Percentiles rank a stretch among this genome's conserved stretches.
Conservation (phyloP, 2,113 vertebrate genomes). For the Grammomys dolichurus region DNA sequence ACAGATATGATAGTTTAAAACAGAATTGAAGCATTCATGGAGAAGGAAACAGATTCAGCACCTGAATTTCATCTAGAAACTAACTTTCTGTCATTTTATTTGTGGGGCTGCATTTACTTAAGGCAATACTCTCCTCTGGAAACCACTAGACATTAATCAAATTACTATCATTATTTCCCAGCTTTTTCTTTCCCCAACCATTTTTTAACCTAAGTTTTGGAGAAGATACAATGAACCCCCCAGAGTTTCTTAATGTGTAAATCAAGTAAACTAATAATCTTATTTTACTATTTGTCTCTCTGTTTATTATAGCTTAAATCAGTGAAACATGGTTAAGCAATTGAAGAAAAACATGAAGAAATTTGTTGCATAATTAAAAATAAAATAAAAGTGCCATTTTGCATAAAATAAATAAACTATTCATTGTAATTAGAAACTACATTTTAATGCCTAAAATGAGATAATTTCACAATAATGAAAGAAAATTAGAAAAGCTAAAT, state of each 20-base stretch:
- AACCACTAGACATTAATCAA: neutral
- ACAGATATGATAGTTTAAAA: slow-evolving; percentile 43
- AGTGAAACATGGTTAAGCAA: slow-evolving; percentile 61
- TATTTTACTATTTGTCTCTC: slow-evolving; percentile 30
- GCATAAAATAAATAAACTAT: neutral
- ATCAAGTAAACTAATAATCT: slow-evolving; percentile 15
- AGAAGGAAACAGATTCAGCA: slow-evolving; percentile 59
- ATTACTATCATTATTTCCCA: neutral
- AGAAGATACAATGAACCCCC: neutral
- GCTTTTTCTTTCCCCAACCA: slow-evolving; percentile 34
- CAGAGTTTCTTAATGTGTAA: slow-evolving; percentile 60
- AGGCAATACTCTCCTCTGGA: slow-evolving; percentile 17
- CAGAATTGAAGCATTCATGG: slow-evolving; percentile 51
- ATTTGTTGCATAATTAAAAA: slow-evolving; percentile 58
- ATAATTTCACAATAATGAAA: neutral
- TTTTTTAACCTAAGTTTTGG: slow-evolving; percentile 14
- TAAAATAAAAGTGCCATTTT: neutral
- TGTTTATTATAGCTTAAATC: slow-evolving; percentile 57
- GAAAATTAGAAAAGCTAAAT: slow-evolving; percentile 13
- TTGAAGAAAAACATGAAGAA: slow-evolving; percentile 52
- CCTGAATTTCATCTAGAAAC: slow-evolving; percentile 13
- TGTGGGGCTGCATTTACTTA: neutral
- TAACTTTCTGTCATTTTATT: neutral
- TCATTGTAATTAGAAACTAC: slow-evolving; percentile 15
- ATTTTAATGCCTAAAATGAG: slow-evolving; percentile 24